phyloP scores from a whole-genome alignment of 2,888 invertebrate species.

The Pollenia labialis region DNA sequence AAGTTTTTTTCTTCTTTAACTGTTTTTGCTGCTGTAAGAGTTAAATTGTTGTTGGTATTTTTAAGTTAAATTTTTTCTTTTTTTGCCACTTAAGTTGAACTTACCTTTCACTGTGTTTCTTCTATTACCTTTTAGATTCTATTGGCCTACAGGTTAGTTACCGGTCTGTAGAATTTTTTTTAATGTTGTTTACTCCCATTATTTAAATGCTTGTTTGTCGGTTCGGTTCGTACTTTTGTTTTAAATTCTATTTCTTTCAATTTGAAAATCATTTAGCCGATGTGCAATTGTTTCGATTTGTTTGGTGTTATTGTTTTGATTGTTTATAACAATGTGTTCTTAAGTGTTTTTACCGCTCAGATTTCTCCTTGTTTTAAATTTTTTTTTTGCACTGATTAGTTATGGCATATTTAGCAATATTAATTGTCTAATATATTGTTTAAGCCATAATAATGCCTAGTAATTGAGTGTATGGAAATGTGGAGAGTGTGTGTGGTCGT shows the following conservation, averaged over 20 bases:
- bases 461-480: conserved; percentile 27
- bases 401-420: conserved; percentile 58
- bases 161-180: conserved; percentile 7
- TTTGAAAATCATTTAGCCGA: conserved; percentile 68
- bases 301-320: conserved; percentile 72
- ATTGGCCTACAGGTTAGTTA: conserved; percentile 64
- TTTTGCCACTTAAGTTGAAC: conserved; percentile 58
- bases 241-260: conserved; percentile 48
- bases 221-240: conserved; percentile 17
- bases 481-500: conserved; percentile 41
- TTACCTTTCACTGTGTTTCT: conserved; percentile 58
- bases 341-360: conserved; percentile 61
- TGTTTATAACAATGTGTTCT: conserved; percentile 64
- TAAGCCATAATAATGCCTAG: conserved; percentile 33
- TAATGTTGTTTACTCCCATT: conserved; percentile 54
- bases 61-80: conserved; percentile 23
- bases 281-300: conserved; percentile 61
- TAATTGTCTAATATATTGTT: conserved; percentile 58
- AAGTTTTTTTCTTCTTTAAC: neutral
- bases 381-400: conserved; percentile 52
- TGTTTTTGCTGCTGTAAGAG: conserved; percentile 16
- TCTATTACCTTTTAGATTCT: conserved; percentile 30
- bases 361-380: conserved; percentile 21
- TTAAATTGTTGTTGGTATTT: conserved; percentile 52
- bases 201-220: conserved; percentile 70